Conservation (phyloP, 2,797 vertebrate species). For the Fistularia tabacaria region DNA sequence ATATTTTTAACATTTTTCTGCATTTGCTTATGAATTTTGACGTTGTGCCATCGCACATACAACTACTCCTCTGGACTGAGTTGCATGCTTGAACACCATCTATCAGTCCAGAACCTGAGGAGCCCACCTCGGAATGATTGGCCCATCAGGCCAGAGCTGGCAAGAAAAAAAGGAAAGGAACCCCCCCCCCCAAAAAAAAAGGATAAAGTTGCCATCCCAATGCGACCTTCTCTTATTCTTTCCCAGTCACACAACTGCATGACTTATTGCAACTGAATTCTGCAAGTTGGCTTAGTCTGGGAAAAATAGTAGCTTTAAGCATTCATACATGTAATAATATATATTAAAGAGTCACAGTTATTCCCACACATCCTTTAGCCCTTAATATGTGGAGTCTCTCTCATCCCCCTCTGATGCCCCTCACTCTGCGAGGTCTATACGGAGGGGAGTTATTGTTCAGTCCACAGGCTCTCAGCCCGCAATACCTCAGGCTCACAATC, state of each 20-base stretch:
- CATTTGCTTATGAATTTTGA: constrained; percentile 57
- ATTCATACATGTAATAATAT: constrained; percentile 63
- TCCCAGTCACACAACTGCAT: constrained; percentile 62
- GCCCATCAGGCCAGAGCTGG: constrained; percentile 69
- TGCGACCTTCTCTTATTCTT: constrained; percentile 54
- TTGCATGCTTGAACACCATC: constrained; percentile 21
- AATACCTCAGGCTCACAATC: constrained; percentile 78
- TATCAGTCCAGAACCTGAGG: constrained; percentile 10
- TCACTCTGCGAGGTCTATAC: not conserved
- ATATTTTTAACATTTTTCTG: constrained; percentile 53
- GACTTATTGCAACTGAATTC: constrained; percentile 80
- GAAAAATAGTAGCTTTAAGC: constrained; percentile 62
- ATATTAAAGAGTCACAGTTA: constrained; percentile 67
- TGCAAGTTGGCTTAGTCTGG: constrained; percentile 70
- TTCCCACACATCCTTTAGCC: constrained; percentile 78
- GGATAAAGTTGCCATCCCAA: constrained; percentile 29
- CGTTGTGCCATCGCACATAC: constrained; percentile 26
- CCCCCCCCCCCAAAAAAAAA: not conserved
- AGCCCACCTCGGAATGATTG: constrained; percentile 14
- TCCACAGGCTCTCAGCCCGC: constrained; percentile 10
- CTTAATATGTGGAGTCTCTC: constrained; percentile 69
- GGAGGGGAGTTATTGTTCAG: constrained; percentile 22
- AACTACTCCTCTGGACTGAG: constrained; percentile 32
- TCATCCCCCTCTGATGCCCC: constrained; percentile 39
- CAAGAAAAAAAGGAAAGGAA: constrained; percentile 42